A percentile compares a stretch with the other conserved stretches of the same genome.
Conservation (phyloP, 2,113 vertebrate genomes). For the Oryzias celebensis region DNA sequence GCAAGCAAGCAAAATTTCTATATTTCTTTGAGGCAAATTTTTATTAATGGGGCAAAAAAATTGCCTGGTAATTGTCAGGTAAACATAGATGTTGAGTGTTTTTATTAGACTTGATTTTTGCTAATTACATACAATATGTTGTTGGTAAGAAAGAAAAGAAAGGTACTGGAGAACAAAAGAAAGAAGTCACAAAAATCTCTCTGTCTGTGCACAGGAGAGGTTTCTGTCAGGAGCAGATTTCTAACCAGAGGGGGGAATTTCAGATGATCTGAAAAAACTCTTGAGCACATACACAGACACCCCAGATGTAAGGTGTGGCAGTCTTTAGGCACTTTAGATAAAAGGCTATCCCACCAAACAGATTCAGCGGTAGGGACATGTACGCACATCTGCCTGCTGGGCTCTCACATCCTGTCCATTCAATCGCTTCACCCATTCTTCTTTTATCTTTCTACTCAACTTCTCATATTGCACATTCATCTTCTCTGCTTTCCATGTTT, state of each 20-base stretch:
- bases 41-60: no score
- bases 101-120: slow-evolving; percentile 37
- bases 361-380: slow-evolving; percentile 21
- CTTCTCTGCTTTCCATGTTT: slow-evolving; percentile 39
- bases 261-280: slow-evolving; percentile 10
- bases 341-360: slow-evolving; percentile 37
- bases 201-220: not conserved
- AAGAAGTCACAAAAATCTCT: slow-evolving; percentile 12
- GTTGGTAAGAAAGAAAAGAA: slow-evolving; percentile 14
- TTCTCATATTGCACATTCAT: slow-evolving; percentile 63
- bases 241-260: slow-evolving; percentile 4
- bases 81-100: slow-evolving; percentile 2
- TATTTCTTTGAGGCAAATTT: no score
- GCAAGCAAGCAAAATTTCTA: no score
- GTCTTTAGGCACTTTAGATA: slow-evolving; percentile 39
- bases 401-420: slow-evolving; percentile 52
- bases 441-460: slow-evolving; percentile 32
- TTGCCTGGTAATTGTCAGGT: no score
- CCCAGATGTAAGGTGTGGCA: slow-evolving; percentile 26
- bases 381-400: slow-evolving; percentile 9
- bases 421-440: slow-evolving; percentile 48
- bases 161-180: slow-evolving; percentile 14
- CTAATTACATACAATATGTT: slow-evolving; percentile 24
- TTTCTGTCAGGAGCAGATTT: slow-evolving; percentile 15
- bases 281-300: slow-evolving; percentile 9